These are phyloP conservation scores for Chloromyia formosa DNA, from an alignment of 2,888 invertebrate genomes.

Conservation along the genomic window DNA sequence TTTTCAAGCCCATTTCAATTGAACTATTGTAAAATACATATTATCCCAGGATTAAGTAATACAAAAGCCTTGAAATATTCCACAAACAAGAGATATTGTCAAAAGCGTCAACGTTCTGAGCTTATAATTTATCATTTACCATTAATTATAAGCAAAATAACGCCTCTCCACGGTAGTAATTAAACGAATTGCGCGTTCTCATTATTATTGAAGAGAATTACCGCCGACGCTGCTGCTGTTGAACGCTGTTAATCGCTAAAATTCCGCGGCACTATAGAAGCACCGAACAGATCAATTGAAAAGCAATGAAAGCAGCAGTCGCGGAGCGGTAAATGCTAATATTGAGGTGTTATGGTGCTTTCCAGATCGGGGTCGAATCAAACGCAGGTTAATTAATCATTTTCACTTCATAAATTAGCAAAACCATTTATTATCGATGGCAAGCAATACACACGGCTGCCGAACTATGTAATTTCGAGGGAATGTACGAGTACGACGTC, in stretches of 20 bases:
- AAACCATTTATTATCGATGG: conserved; percentile 44
- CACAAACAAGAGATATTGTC: neutral
- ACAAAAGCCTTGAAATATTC: too few relatives aligned
- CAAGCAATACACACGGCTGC: neutral
- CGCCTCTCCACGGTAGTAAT: conserved; percentile 38
- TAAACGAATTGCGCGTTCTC: conserved; percentile 41
- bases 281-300: conserved; percentile 25
- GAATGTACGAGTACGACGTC: conserved; percentile 5
- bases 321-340: conserved; percentile 25
- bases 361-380: conserved; percentile 36
- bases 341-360: conserved; percentile 34
- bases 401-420: conserved; percentile 47
- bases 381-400: conserved; percentile 45
- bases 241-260: conserved; percentile 31
- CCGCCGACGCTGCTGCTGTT: conserved; percentile 5
- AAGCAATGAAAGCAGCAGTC: conserved; percentile 34
- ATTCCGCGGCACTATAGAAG: conserved; percentile 23
- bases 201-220: conserved; percentile 31
- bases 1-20: too few relatives aligned
- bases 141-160: conserved; percentile 33
- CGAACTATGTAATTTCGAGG: neutral
- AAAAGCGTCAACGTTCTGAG: neutral
- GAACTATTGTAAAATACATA: too few relatives aligned
- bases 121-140: conserved; percentile 33
- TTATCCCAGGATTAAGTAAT: too few relatives aligned